Percentiles rank a stretch among this genome's conserved stretches.
These are phyloP conservation scores for Haemorhous mexicanus DNA, from an alignment of 2,113 vertebrate genomes.

Conservation along the genomic window DNA sequence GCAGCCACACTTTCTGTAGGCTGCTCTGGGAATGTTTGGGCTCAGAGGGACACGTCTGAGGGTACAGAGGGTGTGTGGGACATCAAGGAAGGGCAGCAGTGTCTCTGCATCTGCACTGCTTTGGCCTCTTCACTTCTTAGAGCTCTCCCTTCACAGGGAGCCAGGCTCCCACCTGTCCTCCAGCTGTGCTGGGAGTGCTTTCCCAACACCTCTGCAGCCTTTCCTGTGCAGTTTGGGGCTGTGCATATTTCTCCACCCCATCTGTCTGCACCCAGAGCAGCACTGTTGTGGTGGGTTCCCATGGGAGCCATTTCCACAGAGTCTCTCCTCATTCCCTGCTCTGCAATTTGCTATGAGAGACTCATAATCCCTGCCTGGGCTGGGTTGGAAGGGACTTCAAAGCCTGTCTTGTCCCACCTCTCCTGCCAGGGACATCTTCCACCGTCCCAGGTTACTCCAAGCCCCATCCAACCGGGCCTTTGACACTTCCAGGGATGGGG, in stretches of 20 bases:
- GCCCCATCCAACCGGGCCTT: rapidly evolving
- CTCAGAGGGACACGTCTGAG: background rate
- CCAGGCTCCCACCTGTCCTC: background rate
- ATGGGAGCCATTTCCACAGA: background rate
- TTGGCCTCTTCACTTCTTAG: background rate
- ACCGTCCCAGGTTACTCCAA: background rate
- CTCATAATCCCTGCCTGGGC: background rate
- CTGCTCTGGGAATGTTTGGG: background rate
- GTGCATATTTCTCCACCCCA: background rate
- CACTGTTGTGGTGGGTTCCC: background rate
- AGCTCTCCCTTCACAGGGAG: background rate
- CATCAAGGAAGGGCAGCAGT: background rate
- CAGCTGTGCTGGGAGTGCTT: background rate
- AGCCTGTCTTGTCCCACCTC: background rate
- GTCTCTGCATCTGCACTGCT: background rate
- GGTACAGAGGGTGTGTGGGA: too few relatives aligned
- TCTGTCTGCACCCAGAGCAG: background rate
- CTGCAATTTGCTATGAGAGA: background rate
- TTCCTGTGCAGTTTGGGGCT: background rate
- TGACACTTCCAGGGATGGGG: background rate
- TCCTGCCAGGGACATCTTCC: background rate
- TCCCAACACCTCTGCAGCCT: background rate
- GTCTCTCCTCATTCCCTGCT: background rate
- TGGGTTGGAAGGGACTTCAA: background rate
- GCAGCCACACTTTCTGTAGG: background rate